Conservation (phyloP, 2,797 vertebrate species). For the Carcharodon carcharias region DNA sequence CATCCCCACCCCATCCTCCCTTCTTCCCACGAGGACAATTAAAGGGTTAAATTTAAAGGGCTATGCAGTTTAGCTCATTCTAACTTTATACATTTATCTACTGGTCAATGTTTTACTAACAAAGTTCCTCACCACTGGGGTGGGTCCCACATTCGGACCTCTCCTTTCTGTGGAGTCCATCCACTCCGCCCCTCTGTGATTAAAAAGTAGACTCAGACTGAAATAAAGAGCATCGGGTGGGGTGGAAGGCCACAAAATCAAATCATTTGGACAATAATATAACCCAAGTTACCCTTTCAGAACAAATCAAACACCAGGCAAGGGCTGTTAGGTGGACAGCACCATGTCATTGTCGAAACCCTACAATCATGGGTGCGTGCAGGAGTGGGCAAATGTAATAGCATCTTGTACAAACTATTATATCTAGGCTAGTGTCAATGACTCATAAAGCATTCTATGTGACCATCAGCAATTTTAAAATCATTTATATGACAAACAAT, state of each 20-base stretch:
- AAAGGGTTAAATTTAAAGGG: conserved; percentile 56
- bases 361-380: too few species aligned
- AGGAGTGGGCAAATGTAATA: background rate
- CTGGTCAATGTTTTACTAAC: conserved; percentile 73
- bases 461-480: background rate
- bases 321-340: background rate
- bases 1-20: conserved; percentile 48
- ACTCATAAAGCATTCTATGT: background rate
- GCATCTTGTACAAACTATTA: background rate
- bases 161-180: conserved; percentile 67
- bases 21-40: conserved; percentile 87
- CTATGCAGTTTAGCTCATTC: conserved; percentile 75
- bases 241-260: conserved; percentile 39
- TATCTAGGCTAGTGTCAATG: background rate
- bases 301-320: background rate
- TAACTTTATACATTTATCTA: conserved; percentile 64
- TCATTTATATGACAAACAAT: background rate
- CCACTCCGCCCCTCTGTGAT: conserved; percentile 60
- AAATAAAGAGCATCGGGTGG: conserved; percentile 38
- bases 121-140: conserved; percentile 72
- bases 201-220: conserved; percentile 47
- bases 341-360: too few species aligned
- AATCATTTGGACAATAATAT: background rate
- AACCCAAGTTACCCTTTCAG: background rate
- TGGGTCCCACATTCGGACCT: conserved; percentile 56